Base-by-base conservation (phyloP, 2,797 vertebrate genomes). In the Podarcis siculus region DNA sequence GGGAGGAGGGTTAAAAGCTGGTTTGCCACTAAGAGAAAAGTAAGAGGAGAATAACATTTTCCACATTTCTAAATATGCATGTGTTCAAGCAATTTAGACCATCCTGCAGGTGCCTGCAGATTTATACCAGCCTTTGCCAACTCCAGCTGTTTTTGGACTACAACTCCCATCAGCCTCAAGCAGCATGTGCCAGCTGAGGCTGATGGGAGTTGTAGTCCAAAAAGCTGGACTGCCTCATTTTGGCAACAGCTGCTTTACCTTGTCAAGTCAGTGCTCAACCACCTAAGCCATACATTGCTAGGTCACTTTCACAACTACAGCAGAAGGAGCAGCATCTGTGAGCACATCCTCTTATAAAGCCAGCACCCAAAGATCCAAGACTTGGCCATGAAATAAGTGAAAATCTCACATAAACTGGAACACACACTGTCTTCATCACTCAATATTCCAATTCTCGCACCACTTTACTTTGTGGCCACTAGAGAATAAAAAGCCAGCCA, bases 401-500 rank as follows among this genome's bases (percentile, higher is more conserved):
- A 75, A n/a, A 42, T 39, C 27, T 64, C 12, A 21, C n/a, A 12
- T 42, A 77, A 66, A 78, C 19, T 61, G 58, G 27, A 77, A 55
- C 45, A 13, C 49, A 55, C 23, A 7, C 25, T 30, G 69, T 79
- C 78, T 83, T 32, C 69, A 13, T 12, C 3, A n/a, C 58, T 77
- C 7, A 4, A 64, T 0, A 0, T 19, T 37, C 64, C 85, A 79
- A 80, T 7, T 9, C 88, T 86, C 79, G 85, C 67, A 67, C 83
- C 64, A 35, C 25, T n/a, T 89, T 91, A 8, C 30, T 81, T 86
- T 76, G 58, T 2, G 58, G 1, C 30, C 82, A 87, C 79, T 82
- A 17, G 6, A 75, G 90, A 85, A 76, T 69, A 58, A 9, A 27
- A 32, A 58, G 30, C 12, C 25, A 79, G 35, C 19, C 39, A 78